phyloP scores from a whole-genome alignment of 1,140 invertebrate species.

The Amyelois transitella region DNA sequence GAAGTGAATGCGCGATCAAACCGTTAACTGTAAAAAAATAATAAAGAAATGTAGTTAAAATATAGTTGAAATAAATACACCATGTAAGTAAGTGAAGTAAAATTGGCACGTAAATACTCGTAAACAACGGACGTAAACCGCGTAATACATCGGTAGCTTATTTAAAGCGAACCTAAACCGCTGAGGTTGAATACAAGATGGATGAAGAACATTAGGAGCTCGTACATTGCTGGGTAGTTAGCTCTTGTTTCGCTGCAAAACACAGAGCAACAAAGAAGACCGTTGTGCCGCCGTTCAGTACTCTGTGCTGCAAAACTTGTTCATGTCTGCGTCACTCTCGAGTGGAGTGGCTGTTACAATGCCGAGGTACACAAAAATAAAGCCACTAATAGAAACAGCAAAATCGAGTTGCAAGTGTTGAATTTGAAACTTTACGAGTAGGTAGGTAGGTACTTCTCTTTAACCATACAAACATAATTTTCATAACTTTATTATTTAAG shows the following conservation, averaged over 20 bases:
- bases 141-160: neutral
- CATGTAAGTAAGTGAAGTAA: neutral
- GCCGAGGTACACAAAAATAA: neutral
- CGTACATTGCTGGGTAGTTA: neutral
- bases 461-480: no score
- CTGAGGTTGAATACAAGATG: neutral
- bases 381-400: no score
- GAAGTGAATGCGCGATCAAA: no score
- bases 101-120: neutral
- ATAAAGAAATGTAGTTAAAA: neutral
- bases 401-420: no score
- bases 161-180: neutral
- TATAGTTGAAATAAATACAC: neutral
- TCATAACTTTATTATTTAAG: neutral
- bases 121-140: neutral
- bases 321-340: neutral
- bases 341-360: conserved; percentile 1
- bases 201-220: neutral
- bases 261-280: no score
- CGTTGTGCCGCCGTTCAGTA: no score
- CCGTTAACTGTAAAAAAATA: no score
- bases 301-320: no score
- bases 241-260: neutral
- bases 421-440: no score
- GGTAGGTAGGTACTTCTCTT: no score